phyloP scores from a whole-genome alignment of 2,888 invertebrate species.

The Philereme vetulata region DNA sequence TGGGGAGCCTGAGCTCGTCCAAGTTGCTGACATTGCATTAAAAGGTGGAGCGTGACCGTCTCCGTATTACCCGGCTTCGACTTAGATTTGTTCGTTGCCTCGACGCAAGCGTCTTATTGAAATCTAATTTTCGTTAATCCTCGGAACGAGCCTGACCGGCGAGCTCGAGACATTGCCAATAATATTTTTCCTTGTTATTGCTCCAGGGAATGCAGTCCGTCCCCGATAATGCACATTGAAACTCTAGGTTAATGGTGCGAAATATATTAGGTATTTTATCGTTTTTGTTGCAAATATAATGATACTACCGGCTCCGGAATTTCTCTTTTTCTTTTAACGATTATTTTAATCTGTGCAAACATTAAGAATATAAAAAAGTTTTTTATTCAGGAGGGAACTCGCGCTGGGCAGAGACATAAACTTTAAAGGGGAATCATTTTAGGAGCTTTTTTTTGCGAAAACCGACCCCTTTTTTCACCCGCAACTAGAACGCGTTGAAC shows the following conservation, averaged over 20 bases:
- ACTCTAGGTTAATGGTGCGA: slow-evolving; percentile 43
- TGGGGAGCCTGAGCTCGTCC: slow-evolving; percentile 34
- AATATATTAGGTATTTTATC: slow-evolving; percentile 40
- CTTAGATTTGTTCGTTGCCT: slow-evolving; percentile 70
- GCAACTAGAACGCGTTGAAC: slow-evolving; percentile 37
- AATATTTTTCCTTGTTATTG: slow-evolving; percentile 66
- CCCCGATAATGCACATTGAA: slow-evolving; percentile 40
- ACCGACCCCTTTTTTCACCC: slow-evolving; percentile 40
- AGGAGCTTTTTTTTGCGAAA: slow-evolving; percentile 40
- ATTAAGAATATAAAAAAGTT: slow-evolving; percentile 38
- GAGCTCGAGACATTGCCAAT: slow-evolving; percentile 60
- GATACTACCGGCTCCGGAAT: slow-evolving; percentile 30
- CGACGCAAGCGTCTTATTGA: slow-evolving; percentile 80
- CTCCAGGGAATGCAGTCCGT: slow-evolving; percentile 51
- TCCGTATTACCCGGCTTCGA: slow-evolving; percentile 68
- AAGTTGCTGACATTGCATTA: slow-evolving; percentile 70
- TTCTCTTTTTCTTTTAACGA: slow-evolving; percentile 38
- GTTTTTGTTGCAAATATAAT: slow-evolving; percentile 36
- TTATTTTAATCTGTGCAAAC: slow-evolving; percentile 41
- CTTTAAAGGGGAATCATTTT: slow-evolving; percentile 43
- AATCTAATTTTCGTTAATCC: slow-evolving; percentile 83
- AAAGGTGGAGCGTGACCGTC: slow-evolving; percentile 74
- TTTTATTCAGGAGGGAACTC: slow-evolving; percentile 40
- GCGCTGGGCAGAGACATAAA: slow-evolving; percentile 42
- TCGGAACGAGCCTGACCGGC: slow-evolving; percentile 60